These are phyloP conservation scores for Melanostoma scalare DNA, from an alignment of 2,888 invertebrate species.

Conservation along the genomic window DNA sequence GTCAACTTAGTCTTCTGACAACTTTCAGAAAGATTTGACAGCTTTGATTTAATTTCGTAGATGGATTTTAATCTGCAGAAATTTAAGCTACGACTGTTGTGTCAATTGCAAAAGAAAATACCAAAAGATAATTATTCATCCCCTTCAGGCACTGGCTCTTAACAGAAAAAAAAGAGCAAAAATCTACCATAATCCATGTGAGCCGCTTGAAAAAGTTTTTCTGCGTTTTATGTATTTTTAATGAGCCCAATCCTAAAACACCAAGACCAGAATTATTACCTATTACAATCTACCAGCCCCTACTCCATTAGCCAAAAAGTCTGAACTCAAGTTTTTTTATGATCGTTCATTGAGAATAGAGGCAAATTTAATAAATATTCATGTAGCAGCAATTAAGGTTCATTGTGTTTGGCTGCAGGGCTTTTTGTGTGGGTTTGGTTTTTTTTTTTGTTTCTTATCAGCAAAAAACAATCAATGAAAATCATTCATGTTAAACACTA, in stretches of 20 bases:
- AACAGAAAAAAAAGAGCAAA: background rate
- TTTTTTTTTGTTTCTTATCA: slow-evolving; percentile 37
- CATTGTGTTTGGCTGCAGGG: slow-evolving; percentile 1
- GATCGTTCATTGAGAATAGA: slow-evolving; percentile 38
- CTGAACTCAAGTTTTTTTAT: slow-evolving; percentile 40
- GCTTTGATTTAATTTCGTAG: no score
- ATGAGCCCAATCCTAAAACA: slow-evolving; percentile 55
- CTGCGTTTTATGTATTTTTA: slow-evolving; percentile 53
- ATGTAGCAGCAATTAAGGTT: slow-evolving; percentile 56
- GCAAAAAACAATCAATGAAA: slow-evolving; percentile 40
- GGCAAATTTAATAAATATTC: slow-evolving; percentile 65
- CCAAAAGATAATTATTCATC: no score
- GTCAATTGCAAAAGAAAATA: no score
- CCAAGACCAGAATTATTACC: slow-evolving; percentile 44
- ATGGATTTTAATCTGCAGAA: no score
- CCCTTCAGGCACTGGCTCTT: no score
- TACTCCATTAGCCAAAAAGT: slow-evolving; percentile 45
- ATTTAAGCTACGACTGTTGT: no score
- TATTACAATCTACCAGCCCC: background rate
- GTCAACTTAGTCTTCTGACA: no score
- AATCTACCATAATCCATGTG: slow-evolving; percentile 12
- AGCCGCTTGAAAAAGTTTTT: slow-evolving; percentile 39
- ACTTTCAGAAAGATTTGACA: no score
- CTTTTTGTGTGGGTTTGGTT: slow-evolving; percentile 15
- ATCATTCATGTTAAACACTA: slow-evolving; percentile 30